These are phyloP conservation scores for Plutomurus gul DNA, from an alignment of 1,140 invertebrate species.

Conservation along the genomic window DNA sequence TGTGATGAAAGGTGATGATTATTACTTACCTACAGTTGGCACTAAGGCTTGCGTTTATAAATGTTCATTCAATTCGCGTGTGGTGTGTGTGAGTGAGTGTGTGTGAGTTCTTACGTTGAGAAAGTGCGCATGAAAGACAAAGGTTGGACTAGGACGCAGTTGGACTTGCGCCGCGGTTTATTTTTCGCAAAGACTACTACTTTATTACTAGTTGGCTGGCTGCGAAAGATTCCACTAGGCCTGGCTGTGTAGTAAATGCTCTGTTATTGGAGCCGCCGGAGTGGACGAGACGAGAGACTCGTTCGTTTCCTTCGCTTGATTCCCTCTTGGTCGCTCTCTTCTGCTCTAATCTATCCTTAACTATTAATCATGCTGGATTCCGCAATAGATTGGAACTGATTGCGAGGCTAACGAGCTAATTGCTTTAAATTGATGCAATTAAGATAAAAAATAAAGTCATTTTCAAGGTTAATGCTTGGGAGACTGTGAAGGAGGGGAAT, in stretches of 20 bases:
- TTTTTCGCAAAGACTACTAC: not conserved
- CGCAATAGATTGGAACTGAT: slow-evolving; percentile 28
- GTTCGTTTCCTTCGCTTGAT: slow-evolving; percentile 4
- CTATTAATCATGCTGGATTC: slow-evolving; percentile 26
- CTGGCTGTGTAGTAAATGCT: not conserved
- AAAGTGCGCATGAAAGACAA: slow-evolving; percentile 26
- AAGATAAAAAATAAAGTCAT: slow-evolving; percentile 28
- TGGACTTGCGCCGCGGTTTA: slow-evolving; percentile 8
- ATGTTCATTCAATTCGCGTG: not conserved
- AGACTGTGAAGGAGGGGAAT: not conserved
- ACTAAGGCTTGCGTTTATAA: not conserved
- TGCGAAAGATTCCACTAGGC: not conserved
- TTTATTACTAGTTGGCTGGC: too few relatives aligned
- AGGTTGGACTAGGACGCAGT: not conserved
- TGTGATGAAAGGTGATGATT: not conserved
- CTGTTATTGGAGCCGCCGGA: slow-evolving; percentile 17
- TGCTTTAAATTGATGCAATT: slow-evolving; percentile 27
- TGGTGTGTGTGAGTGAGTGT: not conserved
- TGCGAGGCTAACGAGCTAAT: slow-evolving; percentile 21
- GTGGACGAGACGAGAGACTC: slow-evolving; percentile 15
- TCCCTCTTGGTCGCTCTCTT: slow-evolving; percentile 13
- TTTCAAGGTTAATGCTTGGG: slow-evolving; percentile 10
- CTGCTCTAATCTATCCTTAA: slow-evolving; percentile 9
- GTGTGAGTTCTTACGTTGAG: too few relatives aligned
- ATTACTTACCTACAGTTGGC: not conserved